phyloP scores from a whole-genome alignment of 2,888 invertebrate species.

The Acleris sparsana region DNA sequence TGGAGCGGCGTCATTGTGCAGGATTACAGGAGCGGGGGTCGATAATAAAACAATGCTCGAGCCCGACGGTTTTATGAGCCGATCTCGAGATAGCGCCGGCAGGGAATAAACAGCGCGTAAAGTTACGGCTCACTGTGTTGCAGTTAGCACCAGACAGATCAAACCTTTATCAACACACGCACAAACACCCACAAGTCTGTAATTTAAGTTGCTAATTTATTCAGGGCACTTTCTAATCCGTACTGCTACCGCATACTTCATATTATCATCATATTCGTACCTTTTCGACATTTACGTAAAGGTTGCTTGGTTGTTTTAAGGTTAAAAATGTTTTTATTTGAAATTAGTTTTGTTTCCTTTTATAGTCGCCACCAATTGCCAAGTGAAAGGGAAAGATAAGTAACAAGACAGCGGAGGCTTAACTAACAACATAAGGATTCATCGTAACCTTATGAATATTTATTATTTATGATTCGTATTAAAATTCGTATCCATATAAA shows the following conservation, averaged over 20 bases:
- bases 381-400: too few relatives aligned
- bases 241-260: conserved; percentile 21
- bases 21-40: conserved; percentile 59
- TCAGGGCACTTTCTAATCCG: conserved; percentile 32
- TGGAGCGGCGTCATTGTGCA: conserved; percentile 58
- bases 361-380: too few relatives aligned
- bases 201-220: conserved; percentile 32
- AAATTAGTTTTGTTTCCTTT: too few relatives aligned
- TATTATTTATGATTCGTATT: conserved; percentile 13
- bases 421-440: too few relatives aligned
- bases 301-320: too few relatives aligned
- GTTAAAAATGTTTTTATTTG: too few relatives aligned
- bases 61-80: conserved; percentile 65
- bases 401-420: too few relatives aligned
- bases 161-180: conserved; percentile 33
- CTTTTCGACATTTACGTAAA: background rate
- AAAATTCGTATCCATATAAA: conserved; percentile 7
- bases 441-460: conserved; percentile 1
- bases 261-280: conserved; percentile 5
- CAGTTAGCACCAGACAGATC: conserved; percentile 37
- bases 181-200: conserved; percentile 27
- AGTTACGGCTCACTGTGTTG: conserved; percentile 47
- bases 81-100: conserved; percentile 63
- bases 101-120: conserved; percentile 68
- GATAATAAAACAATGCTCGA: conserved; percentile 68